Evolutionary conservation across 2,113 vertebrate genomes (phyloP), one percentile per base, ranked within the genome.

Genomic region (Procavia capensis): DNA sequence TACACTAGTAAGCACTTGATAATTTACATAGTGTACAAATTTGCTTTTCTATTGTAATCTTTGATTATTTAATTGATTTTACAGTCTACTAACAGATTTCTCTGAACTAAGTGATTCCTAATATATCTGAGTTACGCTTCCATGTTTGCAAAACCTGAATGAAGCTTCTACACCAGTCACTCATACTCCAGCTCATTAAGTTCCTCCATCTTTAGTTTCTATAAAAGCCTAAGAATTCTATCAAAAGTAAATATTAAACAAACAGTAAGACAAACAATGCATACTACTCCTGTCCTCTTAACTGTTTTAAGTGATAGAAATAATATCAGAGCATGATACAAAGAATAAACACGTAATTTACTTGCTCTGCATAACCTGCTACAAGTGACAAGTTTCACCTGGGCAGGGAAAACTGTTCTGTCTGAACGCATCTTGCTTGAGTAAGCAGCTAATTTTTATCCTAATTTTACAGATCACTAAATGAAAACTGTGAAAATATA

Each of bases 401-500:
- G 72, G 9, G 0, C 34, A 79, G 61, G 82, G 24, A 1, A n/a
- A 50, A 9, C n/a, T 29, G 2, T 50, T 79, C 31, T 84, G 1
- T 13, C 7, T 17, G 39, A 1, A 8, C 16, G 5, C 54, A 34
- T 75, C 22, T 61, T 36, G 6, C 29, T 66, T 66, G 64, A 88
- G 1, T 22, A 19, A 76, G 10, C 34, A 64, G 9, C 25, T 88
- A 91, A 95, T 50, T 85, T 54, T 85, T 39, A 92, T 76, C 24
- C 34, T 90, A 57, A 90, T 74, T 95, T 96, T 92, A 59, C 85
- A 96, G 96, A 9, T 87, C 34, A 24, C 27, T 50, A 41, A 88
- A 80, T 64, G 54, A 36, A 89, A 84, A 2, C 13, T 70, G 8
- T 34, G 80, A 25, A 39, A 39, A 61, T 34, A 75, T 4, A 57